phyloP scores from a whole-genome alignment of 2,888 invertebrate genomes.

The Scelioninae gen. 1 region DNA sequence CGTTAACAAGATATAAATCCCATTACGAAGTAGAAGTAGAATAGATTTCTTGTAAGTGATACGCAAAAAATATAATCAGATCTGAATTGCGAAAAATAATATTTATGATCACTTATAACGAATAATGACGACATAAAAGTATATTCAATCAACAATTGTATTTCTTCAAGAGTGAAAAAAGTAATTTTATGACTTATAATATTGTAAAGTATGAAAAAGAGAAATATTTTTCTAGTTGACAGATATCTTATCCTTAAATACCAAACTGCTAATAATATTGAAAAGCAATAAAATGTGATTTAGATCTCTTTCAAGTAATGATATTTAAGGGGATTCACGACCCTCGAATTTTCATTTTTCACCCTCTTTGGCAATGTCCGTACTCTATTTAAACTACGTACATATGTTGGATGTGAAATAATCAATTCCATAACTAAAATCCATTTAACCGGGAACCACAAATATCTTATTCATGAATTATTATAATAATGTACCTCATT shows the following conservation, averaged over 20 bases:
- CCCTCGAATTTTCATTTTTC: conserved; percentile 40
- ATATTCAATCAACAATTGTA: too few relatives aligned
- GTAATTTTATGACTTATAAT: too few relatives aligned
- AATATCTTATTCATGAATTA: too few relatives aligned
- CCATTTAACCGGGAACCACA: too few relatives aligned
- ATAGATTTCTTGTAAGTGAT: conserved; percentile 59
- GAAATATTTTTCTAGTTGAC: too few relatives aligned
- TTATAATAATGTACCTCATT: too few relatives aligned
- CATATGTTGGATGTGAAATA: conserved; percentile 33
- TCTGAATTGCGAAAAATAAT: conserved; percentile 29
- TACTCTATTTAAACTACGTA: conserved; percentile 37
- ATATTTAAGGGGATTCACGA: conserved; percentile 26
- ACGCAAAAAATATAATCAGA: conserved; percentile 36
- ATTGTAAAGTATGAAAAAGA: too few relatives aligned
- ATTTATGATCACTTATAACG: conserved; percentile 31
- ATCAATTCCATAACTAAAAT: conserved; percentile 26
- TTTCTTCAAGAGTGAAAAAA: too few relatives aligned
- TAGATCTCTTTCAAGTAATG: conserved; percentile 19
- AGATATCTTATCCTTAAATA: conserved; percentile 14
- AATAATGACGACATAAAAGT: background rate
- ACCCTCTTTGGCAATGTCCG: conserved; percentile 25
- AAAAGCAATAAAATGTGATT: conserved; percentile 19
- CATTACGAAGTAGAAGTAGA: conserved; percentile 81
- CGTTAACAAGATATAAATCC: conserved; percentile 85
- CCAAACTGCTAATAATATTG: conserved; percentile 3